Percentiles rank a stretch among this genome's conserved stretches.
phyloP scores from a whole-genome alignment of 2,113 vertebrate genomes.

The Pantherophis guttatus region DNA sequence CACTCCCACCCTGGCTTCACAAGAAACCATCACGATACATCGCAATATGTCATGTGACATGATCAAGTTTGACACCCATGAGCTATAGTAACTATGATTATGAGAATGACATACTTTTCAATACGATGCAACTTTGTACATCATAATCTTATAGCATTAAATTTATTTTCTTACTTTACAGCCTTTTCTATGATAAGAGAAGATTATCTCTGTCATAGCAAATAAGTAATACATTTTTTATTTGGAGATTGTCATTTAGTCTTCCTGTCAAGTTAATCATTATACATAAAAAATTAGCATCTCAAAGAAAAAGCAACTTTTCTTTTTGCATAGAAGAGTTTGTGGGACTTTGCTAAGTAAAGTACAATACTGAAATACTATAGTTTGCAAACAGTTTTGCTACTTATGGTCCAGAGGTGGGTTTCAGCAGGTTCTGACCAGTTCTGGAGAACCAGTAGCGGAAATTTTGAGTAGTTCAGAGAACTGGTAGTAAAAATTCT shows the following conservation, averaged over 20 bases:
- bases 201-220: not conserved
- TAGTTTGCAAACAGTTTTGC: not conserved
- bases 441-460: too few relatives aligned
- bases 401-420: not conserved
- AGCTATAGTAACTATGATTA: not conserved
- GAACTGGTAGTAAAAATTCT: too few relatives aligned
- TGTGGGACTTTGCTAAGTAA: not conserved
- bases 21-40: too few relatives aligned
- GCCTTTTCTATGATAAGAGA: not conserved
- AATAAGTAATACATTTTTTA: not conserved
- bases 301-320: not conserved
- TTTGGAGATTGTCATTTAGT: not conserved
- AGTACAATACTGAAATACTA: not conserved
- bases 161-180: not conserved
- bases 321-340: not conserved
- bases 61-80: too few relatives aligned
- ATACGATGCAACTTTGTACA: not conserved
- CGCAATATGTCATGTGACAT: too few relatives aligned
- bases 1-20: too few relatives aligned
- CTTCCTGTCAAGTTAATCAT: not conserved
- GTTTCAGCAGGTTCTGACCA: too few relatives aligned
- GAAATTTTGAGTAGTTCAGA: too few relatives aligned
- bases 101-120: not conserved
- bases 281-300: not conserved
- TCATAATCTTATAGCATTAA: not conserved